These are phyloP conservation scores for Trachurus trachurus DNA, from an alignment of 2,797 vertebrate species.

Conservation along the genomic window DNA sequence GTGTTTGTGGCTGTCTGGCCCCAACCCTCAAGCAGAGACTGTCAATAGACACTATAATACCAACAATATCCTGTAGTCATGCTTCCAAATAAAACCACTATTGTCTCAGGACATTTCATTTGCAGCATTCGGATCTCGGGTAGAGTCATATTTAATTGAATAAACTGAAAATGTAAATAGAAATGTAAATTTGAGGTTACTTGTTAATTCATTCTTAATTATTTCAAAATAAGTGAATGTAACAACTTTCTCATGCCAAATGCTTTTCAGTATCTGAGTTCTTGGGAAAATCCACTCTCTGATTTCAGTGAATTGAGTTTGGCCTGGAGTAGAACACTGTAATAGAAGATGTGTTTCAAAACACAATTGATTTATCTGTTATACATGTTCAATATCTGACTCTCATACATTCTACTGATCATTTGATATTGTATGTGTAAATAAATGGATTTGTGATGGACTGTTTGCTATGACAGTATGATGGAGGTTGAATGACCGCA, in stretches of 20 bases:
- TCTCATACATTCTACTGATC: slow-evolving; percentile 12
- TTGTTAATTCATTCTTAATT: slow-evolving; percentile 30
- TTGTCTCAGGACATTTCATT: slow-evolving; percentile 56
- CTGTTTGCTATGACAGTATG: slow-evolving; percentile 7
- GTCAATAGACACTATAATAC: slow-evolving; percentile 34
- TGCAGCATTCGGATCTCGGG: slow-evolving; percentile 29
- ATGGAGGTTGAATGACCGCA: slow-evolving; percentile 13
- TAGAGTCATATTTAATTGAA: slow-evolving; percentile 48
- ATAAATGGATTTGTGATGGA: slow-evolving; percentile 29
- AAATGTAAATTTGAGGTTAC: slow-evolving; percentile 15
- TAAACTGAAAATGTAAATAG: slow-evolving; percentile 46
- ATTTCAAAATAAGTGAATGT: slow-evolving; percentile 32
- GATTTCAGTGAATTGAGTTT: slow-evolving; percentile 18
- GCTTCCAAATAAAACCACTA: slow-evolving; percentile 29
- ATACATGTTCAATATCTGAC: slow-evolving; percentile 8
- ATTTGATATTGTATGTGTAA: slow-evolving; percentile 2
- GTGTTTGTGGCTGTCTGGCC: slow-evolving; percentile 26
- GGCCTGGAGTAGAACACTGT: slow-evolving; percentile 12
- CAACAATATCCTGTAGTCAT: slow-evolving; percentile 23
- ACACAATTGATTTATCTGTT: slow-evolving; percentile 9
- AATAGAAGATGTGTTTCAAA: slow-evolving; percentile 18
- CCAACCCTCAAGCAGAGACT: slow-evolving; percentile 11
- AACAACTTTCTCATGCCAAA: slow-evolving; percentile 64
- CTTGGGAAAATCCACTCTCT: slow-evolving; percentile 20
- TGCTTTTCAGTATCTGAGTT: slow-evolving; percentile 34